phyloP scores from a whole-genome alignment of 2,797 vertebrate species.

The Malacoraja senta region DNA sequence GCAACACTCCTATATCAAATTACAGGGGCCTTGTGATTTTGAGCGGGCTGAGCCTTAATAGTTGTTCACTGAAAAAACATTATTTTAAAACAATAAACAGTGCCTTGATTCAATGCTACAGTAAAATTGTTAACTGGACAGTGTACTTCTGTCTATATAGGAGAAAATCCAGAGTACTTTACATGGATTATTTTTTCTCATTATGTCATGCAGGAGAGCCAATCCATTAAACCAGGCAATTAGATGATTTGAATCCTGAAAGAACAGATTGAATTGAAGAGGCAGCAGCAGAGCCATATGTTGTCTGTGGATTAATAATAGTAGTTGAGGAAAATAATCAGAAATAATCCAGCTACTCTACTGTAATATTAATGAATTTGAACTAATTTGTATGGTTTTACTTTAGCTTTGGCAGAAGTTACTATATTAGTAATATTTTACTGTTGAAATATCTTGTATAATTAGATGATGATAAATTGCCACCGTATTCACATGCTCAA shows the following conservation, averaged over 20 bases:
- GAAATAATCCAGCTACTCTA: neutral
- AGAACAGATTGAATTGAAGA: slow-evolving; percentile 6
- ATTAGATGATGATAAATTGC: neutral
- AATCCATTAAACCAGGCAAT: neutral
- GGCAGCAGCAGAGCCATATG: neutral
- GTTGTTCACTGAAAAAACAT: neutral
- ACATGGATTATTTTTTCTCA: neutral
- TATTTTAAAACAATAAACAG: neutral
- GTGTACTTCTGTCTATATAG: neutral
- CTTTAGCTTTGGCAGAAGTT: neutral
- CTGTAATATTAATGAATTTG: neutral
- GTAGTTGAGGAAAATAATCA: neutral
- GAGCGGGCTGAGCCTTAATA: neutral
- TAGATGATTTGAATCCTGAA: slow-evolving; percentile 10
- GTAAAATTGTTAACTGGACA: neutral
- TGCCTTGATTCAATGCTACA: neutral
- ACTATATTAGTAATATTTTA: neutral
- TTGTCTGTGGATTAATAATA: neutral
- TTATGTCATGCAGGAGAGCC: neutral
- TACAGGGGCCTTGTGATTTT: neutral
- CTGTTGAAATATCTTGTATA: neutral
- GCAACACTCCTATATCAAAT: neutral
- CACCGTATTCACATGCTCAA: neutral
- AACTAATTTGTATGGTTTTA: neutral
- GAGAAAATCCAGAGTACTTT: neutral